Percentiles rank a stretch among this genome's conserved stretches.
These are phyloP conservation scores for Dendrocopos noguchii DNA, from an alignment of 2,113 vertebrate genomes.

Conservation along the genomic window DNA sequence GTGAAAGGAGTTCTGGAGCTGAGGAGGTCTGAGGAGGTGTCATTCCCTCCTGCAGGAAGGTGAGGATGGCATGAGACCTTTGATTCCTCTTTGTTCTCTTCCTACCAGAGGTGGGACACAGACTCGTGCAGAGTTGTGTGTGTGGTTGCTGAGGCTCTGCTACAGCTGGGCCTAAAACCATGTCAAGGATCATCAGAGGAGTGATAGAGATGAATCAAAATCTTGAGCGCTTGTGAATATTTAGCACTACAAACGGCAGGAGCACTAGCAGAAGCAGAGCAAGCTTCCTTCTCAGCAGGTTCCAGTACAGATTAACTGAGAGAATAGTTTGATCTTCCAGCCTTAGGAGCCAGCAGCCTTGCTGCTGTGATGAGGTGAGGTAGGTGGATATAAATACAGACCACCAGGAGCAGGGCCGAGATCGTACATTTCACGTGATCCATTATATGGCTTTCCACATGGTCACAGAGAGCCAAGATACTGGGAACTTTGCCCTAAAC, in stretches of 20 bases:
- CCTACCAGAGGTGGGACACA: no score
- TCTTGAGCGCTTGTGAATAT: background rate
- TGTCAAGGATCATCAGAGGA: fast-evolving
- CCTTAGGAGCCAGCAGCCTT: background rate
- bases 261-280: background rate
- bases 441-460: fast-evolving
- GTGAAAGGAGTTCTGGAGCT: background rate
- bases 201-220: background rate
- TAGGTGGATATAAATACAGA: fast-evolving
- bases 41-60: background rate
- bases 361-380: background rate
- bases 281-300: fast-evolving
- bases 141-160: no score
- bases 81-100: background rate
- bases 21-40: background rate
- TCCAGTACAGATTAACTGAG: background rate
- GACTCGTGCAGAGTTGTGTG: no score
- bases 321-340: background rate
- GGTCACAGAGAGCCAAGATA: background rate
- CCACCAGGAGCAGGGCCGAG: background rate
- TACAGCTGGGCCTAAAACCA: no score
- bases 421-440: fast-evolving
- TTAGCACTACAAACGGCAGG: background rate
- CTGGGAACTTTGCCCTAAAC: background rate
- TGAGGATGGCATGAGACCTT: background rate